Base-by-base conservation (phyloP, 1,140 invertebrate species). In the Odontomachus brunneus region DNA sequence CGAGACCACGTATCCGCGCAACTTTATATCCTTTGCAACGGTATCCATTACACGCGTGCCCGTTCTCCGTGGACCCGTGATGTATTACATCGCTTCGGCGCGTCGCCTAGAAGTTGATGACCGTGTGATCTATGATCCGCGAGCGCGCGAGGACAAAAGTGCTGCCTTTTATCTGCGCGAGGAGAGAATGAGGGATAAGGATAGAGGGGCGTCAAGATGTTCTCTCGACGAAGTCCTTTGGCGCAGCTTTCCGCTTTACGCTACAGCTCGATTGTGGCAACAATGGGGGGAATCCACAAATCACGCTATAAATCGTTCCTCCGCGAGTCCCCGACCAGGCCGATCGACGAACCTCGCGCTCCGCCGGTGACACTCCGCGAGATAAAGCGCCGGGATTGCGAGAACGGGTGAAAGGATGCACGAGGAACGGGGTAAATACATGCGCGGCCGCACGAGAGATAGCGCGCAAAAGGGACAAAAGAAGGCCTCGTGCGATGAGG, bases 211-310 rank as follows among this genome's bases (percentile, higher is more conserved):
- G 24, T 59, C 62, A 69, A 65, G 74, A 67, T 65, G 59, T 74
- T 80, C 38, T 24, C 15, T 71, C 11, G 38, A 59, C 29, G 15
- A 53, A 51, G 29, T 55, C 48, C 19, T 29, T 26, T 55, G 22
- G n/a, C 15, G 59, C 19, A 22, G 24, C 49, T 82, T 76, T 78
- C n/a, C 24, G 60, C 15, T 65, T 59, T 53, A 62, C 65, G 60
- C 51, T 26, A 19, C 26, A 51, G n/a, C n/a, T n/a, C 24, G 82
- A 51, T 85, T 59, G 66, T 57, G 72, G 67, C 60, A 69, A 74
- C 67, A 66, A 75, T 53, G 66, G 44, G 19, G n/a, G 17, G 73
- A 71, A 88, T 63, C 73, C 78, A 88, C 84, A 87, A 88, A 88
- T 88, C 73, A 85, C 69, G 15, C 67, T 72, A 24, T 59, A 69